Percentiles rank a stretch among this genome's conserved stretches.
Evolutionary conservation across 2,888 invertebrate species (phyloP).

Genomic region (Catonia carolina): DNA sequence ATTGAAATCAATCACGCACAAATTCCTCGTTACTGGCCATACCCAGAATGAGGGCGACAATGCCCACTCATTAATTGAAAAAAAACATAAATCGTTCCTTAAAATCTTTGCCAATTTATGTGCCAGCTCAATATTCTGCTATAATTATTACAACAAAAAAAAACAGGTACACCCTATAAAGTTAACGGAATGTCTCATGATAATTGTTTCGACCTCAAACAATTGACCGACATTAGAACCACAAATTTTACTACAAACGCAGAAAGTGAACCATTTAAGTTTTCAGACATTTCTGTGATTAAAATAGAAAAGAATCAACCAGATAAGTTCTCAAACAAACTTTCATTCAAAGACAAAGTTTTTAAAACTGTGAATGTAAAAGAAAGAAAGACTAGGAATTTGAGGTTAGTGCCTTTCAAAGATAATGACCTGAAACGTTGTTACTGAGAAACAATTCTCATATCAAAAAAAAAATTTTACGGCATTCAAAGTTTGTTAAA

Average conservation of each 20-base stretch:
- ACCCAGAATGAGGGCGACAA: conserved; percentile 5
- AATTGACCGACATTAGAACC: neutral
- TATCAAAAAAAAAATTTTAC: conserved; percentile 2
- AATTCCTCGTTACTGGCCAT: conserved; percentile 21
- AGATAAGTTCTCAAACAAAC: neutral
- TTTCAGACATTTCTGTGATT: neutral
- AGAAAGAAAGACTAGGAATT: neutral
- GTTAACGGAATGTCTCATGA: neutral
- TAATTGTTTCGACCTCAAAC: neutral
- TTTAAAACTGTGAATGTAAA: conserved; percentile 6
- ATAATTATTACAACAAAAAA: neutral
- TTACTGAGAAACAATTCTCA: neutral
- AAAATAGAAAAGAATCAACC: neutral
- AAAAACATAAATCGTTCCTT: neutral
- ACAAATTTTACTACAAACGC: conserved; percentile 1
- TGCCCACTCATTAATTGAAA: conserved; percentile 2
- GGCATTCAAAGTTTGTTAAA: neutral
- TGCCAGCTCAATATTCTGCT: neutral
- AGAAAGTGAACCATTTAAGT: neutral
- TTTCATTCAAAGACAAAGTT: neutral
- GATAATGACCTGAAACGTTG: neutral
- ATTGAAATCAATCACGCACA: conserved; percentile 32
- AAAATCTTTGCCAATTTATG: conserved; percentile 5
- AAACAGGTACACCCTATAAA: conserved; percentile 2
- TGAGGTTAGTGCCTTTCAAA: neutral